Base-by-base conservation (phyloP, 2,888 invertebrate species). In the Platycheirus rosarum region DNA sequence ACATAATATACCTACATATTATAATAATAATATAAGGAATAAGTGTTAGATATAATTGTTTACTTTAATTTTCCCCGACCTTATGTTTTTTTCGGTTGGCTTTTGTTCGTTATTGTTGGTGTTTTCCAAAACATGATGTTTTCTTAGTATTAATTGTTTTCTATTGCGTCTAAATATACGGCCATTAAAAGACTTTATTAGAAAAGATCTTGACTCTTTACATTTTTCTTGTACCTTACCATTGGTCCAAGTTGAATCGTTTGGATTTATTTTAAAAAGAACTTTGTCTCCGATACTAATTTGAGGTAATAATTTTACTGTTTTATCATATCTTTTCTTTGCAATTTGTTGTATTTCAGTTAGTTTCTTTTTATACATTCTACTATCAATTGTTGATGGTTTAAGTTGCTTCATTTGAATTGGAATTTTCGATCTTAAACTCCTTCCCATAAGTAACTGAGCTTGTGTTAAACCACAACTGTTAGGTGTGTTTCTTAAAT, bases 181-280 rank as follows among this genome's bases (percentile, higher is more conserved):
- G 4, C 65, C 65, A 65, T 53, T 42, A 9, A 6, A 18, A n/a
- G 40, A 42, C n/a, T 53, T 66, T 0, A 66, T 29, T n/a, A 66
- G 6, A 42, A 18, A 66, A 6, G 51, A 66, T 44, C 51, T 66
- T 29, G 66, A 32, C n/a, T n/a, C n/a, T n/a, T n/a, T n/a, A n/a
- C n/a, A n/a, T n/a, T n/a, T n/a, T 53, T 68, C 68, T 35, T 13
- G 26, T 32, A 53, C 20, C 6, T 35, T 37, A 1, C 37, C 49
- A 68, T 68, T 68, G n/a, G 55, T 46, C 55, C 20, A 68, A 11
- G 35, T 23, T 3, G 16, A 13, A 29, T n/a, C n/a, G n/a, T n/a
- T n/a, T n/a, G n/a, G n/a, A n/a, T n/a, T n/a, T n/a, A n/a, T n/a
- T n/a, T n/a, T n/a, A n/a, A n/a, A n/a, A n/a, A n/a, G n/a, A n/a